Percentiles rank a stretch among this genome's conserved stretches.
Conservation (phyloP, 35 echinoderm and acorn worm genomes). For the Hemicentrotus pulcherrimus region DNA sequence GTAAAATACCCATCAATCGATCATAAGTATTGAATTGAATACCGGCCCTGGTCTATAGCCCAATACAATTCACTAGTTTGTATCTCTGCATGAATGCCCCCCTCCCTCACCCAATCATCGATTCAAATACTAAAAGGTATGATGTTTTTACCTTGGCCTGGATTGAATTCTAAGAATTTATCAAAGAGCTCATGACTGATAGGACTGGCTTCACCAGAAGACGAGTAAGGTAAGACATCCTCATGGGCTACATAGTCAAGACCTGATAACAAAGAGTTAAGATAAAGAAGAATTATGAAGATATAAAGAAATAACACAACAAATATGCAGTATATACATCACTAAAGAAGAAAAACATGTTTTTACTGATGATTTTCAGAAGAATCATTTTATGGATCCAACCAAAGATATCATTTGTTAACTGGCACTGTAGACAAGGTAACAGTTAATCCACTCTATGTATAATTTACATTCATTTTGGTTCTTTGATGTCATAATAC, state of each 20-base stretch:
- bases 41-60: too few species aligned
- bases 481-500: too few species aligned
- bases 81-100: not conserved
- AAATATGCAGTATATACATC: not conserved
- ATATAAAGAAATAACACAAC: not conserved
- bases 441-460: too few species aligned
- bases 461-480: too few species aligned
- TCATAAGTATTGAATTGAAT: too few species aligned
- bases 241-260: slow-evolving; percentile 98
- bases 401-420: too few species aligned
- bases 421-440: too few species aligned
- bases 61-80: not conserved
- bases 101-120: too few species aligned
- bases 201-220: slow-evolving; percentile 74
- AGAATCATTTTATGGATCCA: too few species aligned
- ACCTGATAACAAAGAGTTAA: slow-evolving; percentile 55
- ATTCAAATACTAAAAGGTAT: not conserved
- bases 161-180: slow-evolving; percentile 81
- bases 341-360: not conserved
- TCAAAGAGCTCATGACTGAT: slow-evolving; percentile 96
- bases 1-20: too few species aligned
- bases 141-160: slow-evolving; percentile 69
- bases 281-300: not conserved
- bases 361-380: too few species aligned
- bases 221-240: slow-evolving; percentile 90